Percentiles rank a stretch among this genome's conserved stretches.
These are phyloP conservation scores for Sarcophaga peregrina DNA, from an alignment of 1,140 invertebrate genomes.

Conservation along the genomic window DNA sequence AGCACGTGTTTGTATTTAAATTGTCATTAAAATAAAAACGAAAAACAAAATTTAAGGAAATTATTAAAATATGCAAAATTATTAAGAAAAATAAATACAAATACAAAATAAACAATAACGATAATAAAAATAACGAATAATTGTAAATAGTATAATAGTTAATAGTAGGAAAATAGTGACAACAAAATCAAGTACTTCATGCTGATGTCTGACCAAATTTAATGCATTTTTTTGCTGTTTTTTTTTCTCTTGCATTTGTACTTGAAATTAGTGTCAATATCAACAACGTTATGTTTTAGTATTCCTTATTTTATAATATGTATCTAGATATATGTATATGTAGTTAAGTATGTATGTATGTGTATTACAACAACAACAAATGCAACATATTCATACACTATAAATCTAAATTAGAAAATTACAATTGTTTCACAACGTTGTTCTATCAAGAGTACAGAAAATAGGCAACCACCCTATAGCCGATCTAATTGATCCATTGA, in stretches of 20 bases:
- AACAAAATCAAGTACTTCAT: not conserved
- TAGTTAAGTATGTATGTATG: not conserved
- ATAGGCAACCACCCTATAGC: not conserved
- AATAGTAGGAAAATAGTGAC: not conserved
- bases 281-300: not conserved
- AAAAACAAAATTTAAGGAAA: too few relatives aligned
- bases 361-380: not conserved
- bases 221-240: not conserved
- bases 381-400: not conserved
- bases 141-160: not conserved
- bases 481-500: not conserved
- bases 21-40: not conserved
- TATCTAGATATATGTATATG: not conserved
- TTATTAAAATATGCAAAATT: too few relatives aligned
- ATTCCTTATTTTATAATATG: not conserved
- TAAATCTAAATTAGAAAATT: slow-evolving; percentile 27
- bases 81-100: too few relatives aligned
- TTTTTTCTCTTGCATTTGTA: not conserved
- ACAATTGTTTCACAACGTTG: slow-evolving; percentile 2
- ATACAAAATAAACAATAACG: too few relatives aligned
- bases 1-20: slow-evolving; percentile 10
- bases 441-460: not conserved
- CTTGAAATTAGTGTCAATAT: slow-evolving; percentile 19
- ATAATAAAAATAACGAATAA: not conserved
- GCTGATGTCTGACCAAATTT: not conserved